Base-by-base conservation (phyloP, 2,888 invertebrate species). In the Azorinus chamasolen region DNA sequence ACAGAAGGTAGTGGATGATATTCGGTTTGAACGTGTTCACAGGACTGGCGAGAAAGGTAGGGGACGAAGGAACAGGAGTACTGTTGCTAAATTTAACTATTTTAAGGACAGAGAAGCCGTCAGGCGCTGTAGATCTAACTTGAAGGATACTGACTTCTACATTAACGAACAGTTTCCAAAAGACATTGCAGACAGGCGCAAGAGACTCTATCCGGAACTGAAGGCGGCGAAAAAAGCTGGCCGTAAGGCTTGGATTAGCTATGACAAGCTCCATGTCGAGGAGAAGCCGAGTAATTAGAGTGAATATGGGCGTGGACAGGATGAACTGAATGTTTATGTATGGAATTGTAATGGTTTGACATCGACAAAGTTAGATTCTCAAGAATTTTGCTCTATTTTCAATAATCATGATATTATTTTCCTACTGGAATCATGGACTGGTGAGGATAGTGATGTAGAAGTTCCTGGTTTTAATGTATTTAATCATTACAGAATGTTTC, bases 141-240 rank as follows among this genome's bases (percentile, higher is more conserved):
- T 71, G 16, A 39, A 48, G 6, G 50, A 53, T 5, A 70, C 64
- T 0, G n/a, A 43, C 1, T 68, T 37, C 39, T 51, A 25, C 16
- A 37, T 77, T n/a, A 32, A 46, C 37, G 76, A 77, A 53, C 76
- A 77, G 22, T 64, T 58, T 24, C 71, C 63, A 18, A n/a, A n/a
- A 24, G 43, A 57, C 20, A 54, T 71, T 6, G 39, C 12, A 20
- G 63, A 54, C 1, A 71, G 53, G 16, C n/a, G 63, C 6, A 39
- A 54, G 45, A n/a, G n/a, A 14, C 48, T 71, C 16, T 16, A 57
- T 20, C 57, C 58, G 6, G 50, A 25, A 39, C 24, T 72, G 37
- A 64, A 53, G n/a, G 51, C 20, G 14, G 71, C 50, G 14, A 48
- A 41, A 16, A 8, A 53, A 6, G 14, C 41, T 10, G 59, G 53